Evolutionary conservation across 2,113 vertebrate genomes (phyloP).

Genomic region (Anser cygnoides): DNA sequence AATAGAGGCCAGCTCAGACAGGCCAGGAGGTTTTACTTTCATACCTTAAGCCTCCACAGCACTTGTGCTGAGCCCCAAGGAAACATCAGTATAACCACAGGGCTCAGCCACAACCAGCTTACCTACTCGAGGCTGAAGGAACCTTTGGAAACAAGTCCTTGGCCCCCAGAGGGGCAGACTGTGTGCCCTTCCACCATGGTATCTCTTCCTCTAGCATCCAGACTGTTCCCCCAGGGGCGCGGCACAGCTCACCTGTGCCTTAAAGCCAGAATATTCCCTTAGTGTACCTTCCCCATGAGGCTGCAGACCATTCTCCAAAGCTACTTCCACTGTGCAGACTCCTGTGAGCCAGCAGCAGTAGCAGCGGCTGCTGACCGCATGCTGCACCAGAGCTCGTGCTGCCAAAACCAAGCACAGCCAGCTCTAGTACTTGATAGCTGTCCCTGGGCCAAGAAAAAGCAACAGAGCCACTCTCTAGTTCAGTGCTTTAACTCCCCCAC

Average conservation of each 20-base stretch:
- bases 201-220: background rate
- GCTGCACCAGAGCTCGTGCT: background rate
- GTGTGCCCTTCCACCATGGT: fast-evolving
- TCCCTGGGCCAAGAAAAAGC: background rate
- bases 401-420: background rate
- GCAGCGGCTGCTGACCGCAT: background rate
- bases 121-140: background rate
- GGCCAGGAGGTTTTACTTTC: background rate
- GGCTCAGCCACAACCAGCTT: background rate
- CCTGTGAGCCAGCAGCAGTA: background rate
- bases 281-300: background rate
- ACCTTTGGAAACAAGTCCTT: background rate
- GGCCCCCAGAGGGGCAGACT: fast-evolving
- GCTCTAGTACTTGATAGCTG: background rate
- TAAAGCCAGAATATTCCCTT: background rate
- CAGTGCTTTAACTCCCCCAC: background rate
- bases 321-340: background rate
- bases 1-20: background rate
- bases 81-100: background rate
- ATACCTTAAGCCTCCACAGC: background rate
- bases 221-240: background rate
- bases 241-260: background rate
- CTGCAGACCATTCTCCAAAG: background rate
- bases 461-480: background rate
- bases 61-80: background rate